These are phyloP conservation scores for Phania funesta DNA, from an alignment of 2,888 invertebrate species.

Conservation along the genomic window DNA sequence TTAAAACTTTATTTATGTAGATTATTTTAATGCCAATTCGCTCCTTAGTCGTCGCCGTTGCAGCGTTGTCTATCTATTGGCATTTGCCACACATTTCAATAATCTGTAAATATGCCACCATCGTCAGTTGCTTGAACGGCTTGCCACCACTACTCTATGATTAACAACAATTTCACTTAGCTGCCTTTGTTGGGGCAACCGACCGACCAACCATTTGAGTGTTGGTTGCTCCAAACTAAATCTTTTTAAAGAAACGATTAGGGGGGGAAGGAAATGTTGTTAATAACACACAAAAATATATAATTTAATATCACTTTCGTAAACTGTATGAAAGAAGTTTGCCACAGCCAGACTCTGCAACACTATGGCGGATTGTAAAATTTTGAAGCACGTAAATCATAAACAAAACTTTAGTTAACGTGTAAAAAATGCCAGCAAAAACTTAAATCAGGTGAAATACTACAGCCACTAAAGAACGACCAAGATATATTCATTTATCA, in stretches of 20 bases:
- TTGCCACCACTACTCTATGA: conserved; percentile 40
- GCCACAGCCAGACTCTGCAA: conserved; percentile 22
- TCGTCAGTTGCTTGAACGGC: not conserved
- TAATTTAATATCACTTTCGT: conserved; percentile 54
- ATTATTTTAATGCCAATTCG: conserved; percentile 16
- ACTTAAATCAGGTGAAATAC: conserved; percentile 16
- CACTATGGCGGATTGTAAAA: conserved; percentile 34
- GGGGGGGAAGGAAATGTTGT: conserved; percentile 26
- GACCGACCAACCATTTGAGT: conserved; percentile 35
- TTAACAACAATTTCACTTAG: conserved; percentile 55
- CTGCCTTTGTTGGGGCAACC: not conserved
- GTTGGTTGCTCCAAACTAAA: conserved; percentile 55
- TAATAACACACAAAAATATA: conserved; percentile 56
- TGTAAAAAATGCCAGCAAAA: conserved; percentile 43
- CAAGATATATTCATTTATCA: too few species aligned
- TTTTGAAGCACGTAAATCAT: conserved; percentile 62
- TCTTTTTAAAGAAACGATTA: conserved; percentile 10
- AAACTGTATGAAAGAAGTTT: conserved; percentile 26
- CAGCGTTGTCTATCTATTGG: not conserved
- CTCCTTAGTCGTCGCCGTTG: not conserved
- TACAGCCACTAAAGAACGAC: not conserved
- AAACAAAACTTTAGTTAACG: conserved; percentile 53
- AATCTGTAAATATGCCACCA: conserved; percentile 45
- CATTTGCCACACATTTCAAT: conserved; percentile 45
- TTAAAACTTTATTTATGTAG: conserved; percentile 52